A percentile compares a stretch with the other conserved stretches of the same genome.
Evolutionary conservation across 2,888 invertebrate species (phyloP).

Genomic region (Lasioglossum morio): DNA sequence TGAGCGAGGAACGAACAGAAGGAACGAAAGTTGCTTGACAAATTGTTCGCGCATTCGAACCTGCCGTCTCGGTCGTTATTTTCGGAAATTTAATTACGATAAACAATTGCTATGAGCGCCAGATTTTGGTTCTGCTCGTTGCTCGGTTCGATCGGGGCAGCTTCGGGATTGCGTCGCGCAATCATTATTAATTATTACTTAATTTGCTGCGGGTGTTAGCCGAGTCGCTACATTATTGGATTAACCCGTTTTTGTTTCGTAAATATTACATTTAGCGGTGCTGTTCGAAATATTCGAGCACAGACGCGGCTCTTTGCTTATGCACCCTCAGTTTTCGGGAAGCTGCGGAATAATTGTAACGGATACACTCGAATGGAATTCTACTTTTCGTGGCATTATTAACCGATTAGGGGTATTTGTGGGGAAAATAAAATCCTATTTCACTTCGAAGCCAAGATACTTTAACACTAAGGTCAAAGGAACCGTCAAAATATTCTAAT

Average conservation of each 20-base stretch:
- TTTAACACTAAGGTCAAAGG: no score
- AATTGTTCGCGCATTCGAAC: background rate
- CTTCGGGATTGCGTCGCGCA: conserved; percentile 4
- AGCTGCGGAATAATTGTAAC: no score
- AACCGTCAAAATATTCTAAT: no score
- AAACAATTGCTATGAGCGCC: background rate
- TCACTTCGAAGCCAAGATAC: no score
- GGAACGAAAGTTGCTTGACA: conserved; percentile 5
- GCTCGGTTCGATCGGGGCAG: conserved; percentile 15
- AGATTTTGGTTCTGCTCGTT: conserved; percentile 13
- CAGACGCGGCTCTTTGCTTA: background rate
- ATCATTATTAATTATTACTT: conserved; percentile 31
- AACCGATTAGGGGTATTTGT: no score
- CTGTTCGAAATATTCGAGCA: background rate
- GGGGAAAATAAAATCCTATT: no score
- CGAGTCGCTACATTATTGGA: background rate
- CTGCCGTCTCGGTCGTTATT: background rate
- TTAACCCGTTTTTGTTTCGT: background rate
- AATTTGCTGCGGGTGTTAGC: conserved; percentile 39
- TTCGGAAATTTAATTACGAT: conserved; percentile 14
- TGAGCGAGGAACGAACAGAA: background rate
- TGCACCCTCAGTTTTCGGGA: no score
- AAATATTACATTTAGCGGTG: background rate
- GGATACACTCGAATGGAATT: no score
- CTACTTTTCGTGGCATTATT: no score